Conservation (phyloP, 2,113 vertebrate species). For the Oceanodroma tethys region DNA sequence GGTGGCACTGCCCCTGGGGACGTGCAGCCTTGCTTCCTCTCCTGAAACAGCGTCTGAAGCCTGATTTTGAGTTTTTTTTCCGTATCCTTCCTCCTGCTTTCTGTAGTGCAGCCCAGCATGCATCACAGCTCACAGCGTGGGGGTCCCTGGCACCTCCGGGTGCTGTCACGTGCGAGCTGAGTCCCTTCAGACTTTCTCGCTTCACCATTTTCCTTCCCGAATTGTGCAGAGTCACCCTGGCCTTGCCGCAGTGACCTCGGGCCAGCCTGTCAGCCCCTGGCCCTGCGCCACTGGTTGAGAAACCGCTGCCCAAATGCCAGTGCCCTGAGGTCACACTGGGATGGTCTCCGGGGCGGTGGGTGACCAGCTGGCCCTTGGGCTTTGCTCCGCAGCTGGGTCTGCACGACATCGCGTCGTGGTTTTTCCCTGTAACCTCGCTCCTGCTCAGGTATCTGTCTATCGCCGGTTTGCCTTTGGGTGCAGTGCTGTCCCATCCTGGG, state of each 20-base stretch:
- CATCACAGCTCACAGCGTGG: background rate
- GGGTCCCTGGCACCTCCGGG: background rate
- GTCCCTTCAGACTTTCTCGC: background rate
- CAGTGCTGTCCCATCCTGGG: background rate
- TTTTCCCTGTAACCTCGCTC: background rate
- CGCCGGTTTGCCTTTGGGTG: accelerated
- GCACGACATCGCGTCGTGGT: accelerated
- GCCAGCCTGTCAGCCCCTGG: background rate
- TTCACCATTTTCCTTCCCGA: background rate
- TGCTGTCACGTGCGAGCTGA: accelerated
- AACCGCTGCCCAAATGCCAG: accelerated
- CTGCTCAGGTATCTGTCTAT: background rate
- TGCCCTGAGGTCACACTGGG: background rate
- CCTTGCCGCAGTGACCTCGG: background rate
- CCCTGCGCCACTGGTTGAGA: background rate
- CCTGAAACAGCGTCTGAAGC: background rate
- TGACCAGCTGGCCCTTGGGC: background rate
- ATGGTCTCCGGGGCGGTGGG: background rate
- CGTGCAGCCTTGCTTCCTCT: background rate
- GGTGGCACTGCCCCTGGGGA: background rate
- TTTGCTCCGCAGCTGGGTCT: accelerated
- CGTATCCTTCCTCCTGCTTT: background rate
- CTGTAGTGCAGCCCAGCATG: background rate
- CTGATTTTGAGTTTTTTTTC: background rate
- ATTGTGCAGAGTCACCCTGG: accelerated